phyloP scores from a whole-genome alignment of 2,113 vertebrate genomes.

The Eurypyga helias region DNA sequence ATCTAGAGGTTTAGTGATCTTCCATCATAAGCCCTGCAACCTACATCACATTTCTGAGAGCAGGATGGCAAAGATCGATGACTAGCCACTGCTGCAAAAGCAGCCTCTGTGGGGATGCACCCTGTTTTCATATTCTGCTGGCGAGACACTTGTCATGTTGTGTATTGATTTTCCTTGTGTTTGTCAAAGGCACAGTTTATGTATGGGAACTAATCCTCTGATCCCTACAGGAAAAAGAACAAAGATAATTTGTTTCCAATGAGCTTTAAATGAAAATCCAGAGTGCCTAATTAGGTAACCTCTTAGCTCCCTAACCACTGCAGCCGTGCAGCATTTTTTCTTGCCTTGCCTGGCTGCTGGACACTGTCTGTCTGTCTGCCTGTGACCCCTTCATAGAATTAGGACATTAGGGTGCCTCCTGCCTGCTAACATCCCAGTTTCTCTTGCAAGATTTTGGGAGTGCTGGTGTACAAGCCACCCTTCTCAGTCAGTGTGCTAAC shows the following conservation, averaged over 20 bases:
- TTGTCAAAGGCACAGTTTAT: constrained; percentile 10
- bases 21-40: neutral
- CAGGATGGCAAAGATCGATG: neutral
- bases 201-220: neutral
- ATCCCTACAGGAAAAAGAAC: constrained; percentile 27
- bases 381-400: neutral
- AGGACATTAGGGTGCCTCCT: neutral
- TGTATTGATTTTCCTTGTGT: constrained; percentile 17
- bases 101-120: neutral
- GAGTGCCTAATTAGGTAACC: neutral
- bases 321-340: neutral
- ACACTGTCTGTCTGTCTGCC: neutral
- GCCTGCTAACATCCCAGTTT: neutral
- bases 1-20: neutral
- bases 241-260: constrained; percentile 10
- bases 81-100: neutral
- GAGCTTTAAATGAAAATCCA: constrained; percentile 28
- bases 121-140: neutral
- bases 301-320: neutral
- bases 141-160: neutral
- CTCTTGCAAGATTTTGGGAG: neutral
- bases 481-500: neutral
- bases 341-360: neutral
- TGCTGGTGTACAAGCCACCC: neutral
- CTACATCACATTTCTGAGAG: neutral